Evolutionary conservation across 1,140 invertebrate genomes (phyloP), one percentile per base, ranked within the genome.

Genomic region (Drosophila lacteicornis): DNA sequence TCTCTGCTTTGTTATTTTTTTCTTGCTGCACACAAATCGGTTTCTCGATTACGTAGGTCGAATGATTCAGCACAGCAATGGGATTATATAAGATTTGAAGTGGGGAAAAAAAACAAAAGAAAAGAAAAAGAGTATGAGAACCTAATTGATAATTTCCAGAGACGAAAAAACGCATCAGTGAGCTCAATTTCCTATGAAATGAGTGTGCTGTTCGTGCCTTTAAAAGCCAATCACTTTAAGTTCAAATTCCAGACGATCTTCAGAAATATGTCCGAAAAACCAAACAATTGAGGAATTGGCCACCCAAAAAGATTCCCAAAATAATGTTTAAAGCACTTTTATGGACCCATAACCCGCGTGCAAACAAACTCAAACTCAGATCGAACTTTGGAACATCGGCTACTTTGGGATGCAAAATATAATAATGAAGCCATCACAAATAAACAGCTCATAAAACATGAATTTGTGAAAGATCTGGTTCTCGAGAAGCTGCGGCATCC

Each of bases 381-480:
- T 56, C 22, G 50, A 57, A 66, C 71, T 75, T 50, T 62, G 49
- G 49, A 33, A 46, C 49, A 33, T 15, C 15, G 15, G 5, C 53
- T 49, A 36, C 49, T 63, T 47, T 36, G 15, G 36, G 8, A 22
- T 47, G 27, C 56, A 75, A 68, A 51, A 60, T 61, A 27, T 47
- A 43, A 68, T 59, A 73, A 61, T 46, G 51, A 75, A 75, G n/a
- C 58, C 19, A 56, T 55, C 40, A 45, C 36, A 57, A 50, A 75
- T 77, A 82, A 68, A 59, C 55, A 78, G 79, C 74, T 63, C 56
- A 78, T 82, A 82, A 82, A 73, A 73, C 63, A 62, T 77, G 43
- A 36, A 47, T 59, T 59, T 50, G 51, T 9, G 22, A 12, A 19
- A 67, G 43, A 79, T 46, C 36, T 67, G 33, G 2, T 36, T 42